Percentiles rank a stretch among this genome's conserved stretches.
Conservation (phyloP, 1,140 invertebrate genomes). For the Euwallacea fornicatus region DNA sequence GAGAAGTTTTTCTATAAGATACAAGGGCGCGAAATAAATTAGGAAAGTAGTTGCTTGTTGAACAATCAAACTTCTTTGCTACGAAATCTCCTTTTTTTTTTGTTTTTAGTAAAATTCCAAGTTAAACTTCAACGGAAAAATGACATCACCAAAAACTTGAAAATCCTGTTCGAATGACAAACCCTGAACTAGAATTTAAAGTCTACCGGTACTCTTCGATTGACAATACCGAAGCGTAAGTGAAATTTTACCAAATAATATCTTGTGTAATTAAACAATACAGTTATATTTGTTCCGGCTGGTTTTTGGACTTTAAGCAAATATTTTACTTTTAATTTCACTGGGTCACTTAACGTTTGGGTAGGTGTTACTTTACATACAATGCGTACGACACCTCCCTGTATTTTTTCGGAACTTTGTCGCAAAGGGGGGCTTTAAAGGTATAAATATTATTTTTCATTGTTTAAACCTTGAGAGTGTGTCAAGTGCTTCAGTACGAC, state of each 20-base stretch:
- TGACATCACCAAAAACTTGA: too few species aligned
- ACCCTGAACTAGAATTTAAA: conserved; percentile 16
- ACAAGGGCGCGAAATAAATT: too few species aligned
- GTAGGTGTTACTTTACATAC: conserved; percentile 38
- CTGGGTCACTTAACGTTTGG: conserved; percentile 36
- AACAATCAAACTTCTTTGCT: too few species aligned
- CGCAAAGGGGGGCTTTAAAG: conserved; percentile 19
- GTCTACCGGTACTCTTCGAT: conserved; percentile 16
- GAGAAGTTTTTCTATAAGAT: too few species aligned
- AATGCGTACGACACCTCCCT: conserved; percentile 35
- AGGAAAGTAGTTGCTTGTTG: too few species aligned
- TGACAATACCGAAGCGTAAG: conserved; percentile 23
- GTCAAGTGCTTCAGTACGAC: not conserved
- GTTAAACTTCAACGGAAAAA: too few species aligned
- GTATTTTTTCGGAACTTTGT: conserved; percentile 15
- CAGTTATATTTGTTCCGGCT: conserved; percentile 39
- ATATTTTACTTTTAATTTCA: conserved; percentile 41
- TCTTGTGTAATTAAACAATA: conserved; percentile 40
- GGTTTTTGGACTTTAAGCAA: conserved; percentile 36
- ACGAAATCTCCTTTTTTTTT: too few species aligned
- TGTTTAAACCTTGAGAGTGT: conserved; percentile 5
- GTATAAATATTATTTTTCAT: conserved; percentile 29
- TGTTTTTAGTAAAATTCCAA: too few species aligned
- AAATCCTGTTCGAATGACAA: not conserved
- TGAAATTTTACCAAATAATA: conserved; percentile 39